Conservation (phyloP, 2,888 invertebrate genomes). For the Cenopis cana region DNA sequence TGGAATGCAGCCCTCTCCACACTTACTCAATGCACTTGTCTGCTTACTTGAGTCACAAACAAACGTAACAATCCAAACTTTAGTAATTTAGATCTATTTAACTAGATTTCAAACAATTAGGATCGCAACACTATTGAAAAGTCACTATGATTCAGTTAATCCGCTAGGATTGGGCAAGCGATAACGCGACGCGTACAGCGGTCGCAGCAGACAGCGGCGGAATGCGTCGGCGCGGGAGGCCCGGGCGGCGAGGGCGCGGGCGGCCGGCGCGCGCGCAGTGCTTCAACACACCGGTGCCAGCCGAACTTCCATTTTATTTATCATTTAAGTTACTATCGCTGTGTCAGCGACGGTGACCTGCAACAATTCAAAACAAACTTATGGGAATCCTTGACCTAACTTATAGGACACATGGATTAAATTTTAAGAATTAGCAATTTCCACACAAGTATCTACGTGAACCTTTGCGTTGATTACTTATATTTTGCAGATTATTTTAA, state of each 20-base stretch:
- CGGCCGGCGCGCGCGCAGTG: conserved; percentile 53
- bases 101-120: conserved; percentile 52
- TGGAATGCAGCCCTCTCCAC: conserved; percentile 81
- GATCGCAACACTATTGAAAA: conserved; percentile 52
- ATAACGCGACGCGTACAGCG: conserved; percentile 60
- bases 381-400: neutral
- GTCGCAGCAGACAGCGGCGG: conserved; percentile 63
- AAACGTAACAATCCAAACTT: conserved; percentile 52
- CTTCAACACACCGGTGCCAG: conserved; percentile 28
- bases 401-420: neutral
- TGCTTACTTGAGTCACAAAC: conserved; percentile 57
- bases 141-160: conserved; percentile 54
- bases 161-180: conserved; percentile 46
- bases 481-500: no score
- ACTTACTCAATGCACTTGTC: conserved; percentile 76
- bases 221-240: conserved; percentile 56
- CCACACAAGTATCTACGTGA: no score
- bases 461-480: no score
- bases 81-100: conserved; percentile 54
- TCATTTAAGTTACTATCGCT: conserved; percentile 28
- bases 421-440: neutral
- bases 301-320: conserved; percentile 66
- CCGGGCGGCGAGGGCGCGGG: conserved; percentile 55
- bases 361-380: conserved; percentile 47
- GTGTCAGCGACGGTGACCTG: conserved; percentile 49